These are phyloP conservation scores for Therioaphis trifolii DNA, from an alignment of 2,888 invertebrate species.

Conservation along the genomic window DNA sequence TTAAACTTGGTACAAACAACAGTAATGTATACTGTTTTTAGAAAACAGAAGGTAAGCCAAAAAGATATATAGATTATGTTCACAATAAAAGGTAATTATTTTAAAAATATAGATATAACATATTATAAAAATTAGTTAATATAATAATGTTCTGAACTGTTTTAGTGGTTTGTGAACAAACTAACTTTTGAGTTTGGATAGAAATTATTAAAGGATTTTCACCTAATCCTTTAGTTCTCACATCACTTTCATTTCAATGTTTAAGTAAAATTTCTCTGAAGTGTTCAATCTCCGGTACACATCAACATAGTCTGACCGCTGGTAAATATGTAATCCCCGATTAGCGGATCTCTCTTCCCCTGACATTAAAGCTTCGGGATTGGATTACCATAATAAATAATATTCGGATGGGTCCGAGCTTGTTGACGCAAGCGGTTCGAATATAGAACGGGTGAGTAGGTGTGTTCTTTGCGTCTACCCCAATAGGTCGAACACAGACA, in stretches of 20 bases:
- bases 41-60: no score
- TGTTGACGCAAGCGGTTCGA: conserved; percentile 42
- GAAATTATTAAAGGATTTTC: neutral
- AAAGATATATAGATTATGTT: no score
- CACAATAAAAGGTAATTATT: no score
- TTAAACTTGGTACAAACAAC: no score
- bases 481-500: conserved; percentile 41
- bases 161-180: neutral
- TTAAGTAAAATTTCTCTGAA: conserved; percentile 32
- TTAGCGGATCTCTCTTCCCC: neutral
- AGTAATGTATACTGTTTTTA: no score
- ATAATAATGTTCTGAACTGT: neutral
- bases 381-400: conserved; percentile 59
- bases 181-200: neutral
- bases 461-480: conserved; percentile 34
- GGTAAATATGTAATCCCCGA: conserved; percentile 47
- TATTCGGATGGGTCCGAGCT: conserved; percentile 47
- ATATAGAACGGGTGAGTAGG: conserved; percentile 15
- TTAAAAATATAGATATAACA: no score
- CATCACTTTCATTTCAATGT: neutral
- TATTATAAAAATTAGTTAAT: no score
- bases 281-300: conserved; percentile 31
- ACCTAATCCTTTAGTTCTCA: neutral
- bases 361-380: conserved; percentile 6
- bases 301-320: neutral